Base-by-base conservation (phyloP, 2,888 invertebrate species). In the Endotricha flammealis region DNA sequence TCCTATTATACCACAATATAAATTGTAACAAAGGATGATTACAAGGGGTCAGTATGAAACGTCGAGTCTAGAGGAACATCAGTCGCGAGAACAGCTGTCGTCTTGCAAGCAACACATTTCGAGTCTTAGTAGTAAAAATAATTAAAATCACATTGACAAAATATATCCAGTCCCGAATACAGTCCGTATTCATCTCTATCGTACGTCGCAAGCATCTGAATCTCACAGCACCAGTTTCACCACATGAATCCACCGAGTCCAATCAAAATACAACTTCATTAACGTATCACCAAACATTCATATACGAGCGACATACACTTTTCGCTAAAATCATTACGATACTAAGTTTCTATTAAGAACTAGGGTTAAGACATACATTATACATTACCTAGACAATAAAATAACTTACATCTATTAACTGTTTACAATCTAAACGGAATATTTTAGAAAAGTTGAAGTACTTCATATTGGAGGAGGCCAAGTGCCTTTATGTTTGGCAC, bases 1-100 rank as follows among this genome's bases (percentile, higher is more conserved):
- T 60, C 61, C 75, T 80, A 80, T 77, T 78, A 78, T 80, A 80
- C 64, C 73, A 77, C 78, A 75, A 78, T 82, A 81, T 69, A 78
- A 81, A 78, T 76, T 65, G 74, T 82, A 85, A 85, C 82, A 74
- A 71, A 85, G 66, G 80, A 79, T 81, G 77, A 72, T 72, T 77
- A 78, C 64, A 74, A 67, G 60, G 62, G 63, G 58, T 63, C 59
- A 67, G 63, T 57, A 62, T 69, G 51, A 64, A 71, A 73, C 69
- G 56, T 73, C 53, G 48, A 70, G 60, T 68, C 64, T 61, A 52
- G 63, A 85, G 85, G 85, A 85, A 85, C 83, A 72, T 83, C 77
- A 74, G 79, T 80, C 76, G 71, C 71, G 64, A 64, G 61, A 64
- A 76, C 72, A 68, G 68, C 65, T 61, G 64, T 68, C 57, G 63